Evolutionary conservation across 2,113 vertebrate species (phyloP).

Genomic region (Sinocyclocheilus grahami): DNA sequence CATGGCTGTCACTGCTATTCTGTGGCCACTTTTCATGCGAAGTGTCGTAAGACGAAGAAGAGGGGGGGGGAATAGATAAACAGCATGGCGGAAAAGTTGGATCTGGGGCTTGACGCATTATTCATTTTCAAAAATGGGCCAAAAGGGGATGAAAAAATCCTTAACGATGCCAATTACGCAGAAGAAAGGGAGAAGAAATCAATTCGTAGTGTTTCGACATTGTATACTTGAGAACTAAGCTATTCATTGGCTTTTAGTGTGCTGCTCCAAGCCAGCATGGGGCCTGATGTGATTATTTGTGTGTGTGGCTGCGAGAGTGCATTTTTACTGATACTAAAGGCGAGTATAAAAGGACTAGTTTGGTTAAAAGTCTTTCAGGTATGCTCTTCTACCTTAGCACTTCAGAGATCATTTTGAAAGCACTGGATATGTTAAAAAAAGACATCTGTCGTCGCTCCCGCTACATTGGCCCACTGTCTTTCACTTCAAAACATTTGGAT

Average conservation of each 20-base stretch:
- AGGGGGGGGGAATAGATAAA: slow-evolving; percentile 74
- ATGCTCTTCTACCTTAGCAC: not conserved
- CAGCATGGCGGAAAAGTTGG: slow-evolving; percentile 74
- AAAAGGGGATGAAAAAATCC: slow-evolving; percentile 63
- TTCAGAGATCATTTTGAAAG: not conserved
- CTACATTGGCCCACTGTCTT: slow-evolving; percentile 34
- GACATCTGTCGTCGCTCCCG: not conserved
- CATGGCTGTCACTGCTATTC: slow-evolving; percentile 94
- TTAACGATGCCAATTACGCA: slow-evolving; percentile 69
- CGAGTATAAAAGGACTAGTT: not conserved
- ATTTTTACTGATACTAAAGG: not conserved
- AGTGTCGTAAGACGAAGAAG: slow-evolving; percentile 67
- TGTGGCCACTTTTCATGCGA: slow-evolving; percentile 79
- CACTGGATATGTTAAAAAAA: not conserved
- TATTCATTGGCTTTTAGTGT: slow-evolving; percentile 66
- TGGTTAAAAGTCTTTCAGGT: not conserved
- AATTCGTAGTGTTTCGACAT: slow-evolving; percentile 70
- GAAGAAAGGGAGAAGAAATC: slow-evolving; percentile 67
- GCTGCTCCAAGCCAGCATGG: slow-evolving; percentile 63
- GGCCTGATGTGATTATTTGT: slow-evolving; percentile 63
- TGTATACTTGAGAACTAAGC: slow-evolving; percentile 67
- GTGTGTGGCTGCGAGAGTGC: slow-evolving; percentile 32
- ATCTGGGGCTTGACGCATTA: slow-evolving; percentile 76
- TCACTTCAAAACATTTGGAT: slow-evolving; percentile 88
- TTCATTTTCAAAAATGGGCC: slow-evolving; percentile 66